A percentile compares a stretch with the other conserved stretches of the same genome.
phyloP scores from a whole-genome alignment of 2,113 vertebrate species.

The Malaclemys terrapin region DNA sequence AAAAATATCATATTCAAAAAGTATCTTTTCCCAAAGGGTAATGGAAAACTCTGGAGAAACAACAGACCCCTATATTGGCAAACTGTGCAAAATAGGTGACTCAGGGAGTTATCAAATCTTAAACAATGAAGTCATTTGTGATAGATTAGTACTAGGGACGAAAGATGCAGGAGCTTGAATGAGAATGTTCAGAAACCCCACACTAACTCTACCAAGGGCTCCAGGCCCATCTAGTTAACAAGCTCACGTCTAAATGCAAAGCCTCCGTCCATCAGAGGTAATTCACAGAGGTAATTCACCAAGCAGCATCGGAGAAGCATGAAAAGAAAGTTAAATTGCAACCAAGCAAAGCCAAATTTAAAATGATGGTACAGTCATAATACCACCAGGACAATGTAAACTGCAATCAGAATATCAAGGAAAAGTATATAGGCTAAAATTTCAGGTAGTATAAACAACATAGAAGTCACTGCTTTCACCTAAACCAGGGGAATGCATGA shows the following conservation, averaged over 20 bases:
- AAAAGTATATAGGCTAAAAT: not conserved
- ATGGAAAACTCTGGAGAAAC: not conserved
- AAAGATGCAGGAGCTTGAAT: not conserved
- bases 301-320: not conserved
- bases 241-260: not conserved
- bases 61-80: not conserved
- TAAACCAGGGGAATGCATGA: not conserved
- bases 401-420: not conserved
- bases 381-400: not conserved
- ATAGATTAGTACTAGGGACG: not conserved
- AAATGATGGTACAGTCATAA: not conserved
- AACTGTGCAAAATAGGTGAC: not conserved
- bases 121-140: not conserved
- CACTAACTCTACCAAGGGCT: not conserved
- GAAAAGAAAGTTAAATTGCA: not conserved
- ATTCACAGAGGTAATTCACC: too few relatives aligned
- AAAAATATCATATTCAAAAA: not conserved
- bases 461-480: not conserved
- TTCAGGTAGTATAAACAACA: not conserved
- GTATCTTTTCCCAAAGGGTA: not conserved
- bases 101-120: not conserved
- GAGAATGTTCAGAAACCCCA: not conserved
- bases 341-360: not conserved
- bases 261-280: not conserved
- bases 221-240: too few relatives aligned